Percentiles rank a stretch among this genome's conserved stretches.
phyloP scores from a whole-genome alignment of 2,888 invertebrate species.

The Drosophila multiciliata region DNA sequence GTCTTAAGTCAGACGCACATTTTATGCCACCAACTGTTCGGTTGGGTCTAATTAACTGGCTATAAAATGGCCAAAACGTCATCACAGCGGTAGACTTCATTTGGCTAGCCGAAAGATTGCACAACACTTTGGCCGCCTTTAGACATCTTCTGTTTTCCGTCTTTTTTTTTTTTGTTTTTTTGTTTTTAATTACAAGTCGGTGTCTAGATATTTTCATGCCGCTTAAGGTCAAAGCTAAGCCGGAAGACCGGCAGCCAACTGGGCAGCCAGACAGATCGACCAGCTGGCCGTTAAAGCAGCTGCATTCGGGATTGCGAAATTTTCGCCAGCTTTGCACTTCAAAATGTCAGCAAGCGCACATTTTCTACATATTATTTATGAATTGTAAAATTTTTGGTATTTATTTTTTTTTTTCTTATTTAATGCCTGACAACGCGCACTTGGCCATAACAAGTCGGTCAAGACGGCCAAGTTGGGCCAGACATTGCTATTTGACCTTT shows the following conservation, averaged over 20 bases:
- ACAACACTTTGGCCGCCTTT: constrained; percentile 42
- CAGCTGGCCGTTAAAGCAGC: constrained; percentile 37
- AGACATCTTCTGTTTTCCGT: constrained; percentile 61
- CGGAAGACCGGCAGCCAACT: constrained; percentile 60
- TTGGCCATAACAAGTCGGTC: constrained; percentile 81
- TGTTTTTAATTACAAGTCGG: constrained; percentile 68
- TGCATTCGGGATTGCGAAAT: constrained; percentile 69
- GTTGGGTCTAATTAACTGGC: constrained; percentile 57
- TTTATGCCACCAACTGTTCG: constrained; percentile 36
- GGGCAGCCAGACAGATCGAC: constrained; percentile 11
- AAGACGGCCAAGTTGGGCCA: constrained; percentile 60
- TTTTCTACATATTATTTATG: constrained; percentile 76
- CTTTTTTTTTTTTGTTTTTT: constrained; percentile 48
- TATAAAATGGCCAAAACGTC: constrained; percentile 39
- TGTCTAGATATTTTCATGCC: constrained; percentile 53
- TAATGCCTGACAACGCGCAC: constrained; percentile 57
- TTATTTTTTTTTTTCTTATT: constrained; percentile 30
- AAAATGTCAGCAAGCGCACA: constrained; percentile 72
- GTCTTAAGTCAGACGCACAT: constrained; percentile 29
- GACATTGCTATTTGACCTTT: constrained; percentile 77
- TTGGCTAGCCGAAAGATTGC: constrained; percentile 49
- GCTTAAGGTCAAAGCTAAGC: constrained; percentile 76
- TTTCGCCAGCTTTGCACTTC: constrained; percentile 70
- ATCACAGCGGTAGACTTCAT: constrained; percentile 32
- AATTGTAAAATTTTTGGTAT: constrained; percentile 64